Evolutionary conservation across 2,888 invertebrate genomes (phyloP).

Genomic region (Xanthorhoe designata): DNA sequence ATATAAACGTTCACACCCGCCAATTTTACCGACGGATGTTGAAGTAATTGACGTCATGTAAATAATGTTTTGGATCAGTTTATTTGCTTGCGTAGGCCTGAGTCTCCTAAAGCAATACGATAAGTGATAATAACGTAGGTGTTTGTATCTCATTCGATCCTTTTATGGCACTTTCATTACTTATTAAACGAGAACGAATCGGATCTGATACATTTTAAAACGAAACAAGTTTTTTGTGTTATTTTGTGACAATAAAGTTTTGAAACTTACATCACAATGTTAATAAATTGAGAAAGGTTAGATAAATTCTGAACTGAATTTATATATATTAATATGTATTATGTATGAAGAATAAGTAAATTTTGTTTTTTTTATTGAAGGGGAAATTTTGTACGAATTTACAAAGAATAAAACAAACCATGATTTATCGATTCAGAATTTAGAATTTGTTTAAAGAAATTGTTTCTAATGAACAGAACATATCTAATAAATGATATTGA

Average conservation of each 20-base stretch:
- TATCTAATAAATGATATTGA: slow-evolving; percentile 1
- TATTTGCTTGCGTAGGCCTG: slow-evolving; percentile 31
- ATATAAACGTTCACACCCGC: neutral
- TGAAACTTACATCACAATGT: neutral
- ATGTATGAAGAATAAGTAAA: too few species aligned
- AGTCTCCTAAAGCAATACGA: slow-evolving; percentile 11
- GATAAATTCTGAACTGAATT: too few species aligned
- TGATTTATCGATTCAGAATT: neutral
- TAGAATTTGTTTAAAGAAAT: neutral
- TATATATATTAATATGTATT: too few species aligned
- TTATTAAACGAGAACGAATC: slow-evolving; percentile 10
- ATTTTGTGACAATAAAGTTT: neutral
- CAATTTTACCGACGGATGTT: slow-evolving; percentile 21
- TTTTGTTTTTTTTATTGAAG: too few species aligned
- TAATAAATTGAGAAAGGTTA: too few species aligned
- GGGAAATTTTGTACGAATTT: too few species aligned
- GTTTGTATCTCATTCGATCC: slow-evolving; percentile 12
- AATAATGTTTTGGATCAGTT: slow-evolving; percentile 19
- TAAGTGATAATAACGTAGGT: slow-evolving; percentile 27
- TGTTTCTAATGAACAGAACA: neutral
- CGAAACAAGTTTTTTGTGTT: neutral
- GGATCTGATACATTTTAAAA: neutral
- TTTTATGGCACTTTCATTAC: slow-evolving; percentile 19
- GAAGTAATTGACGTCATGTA: slow-evolving; percentile 26
- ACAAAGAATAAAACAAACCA: too few species aligned